Evolutionary conservation across 1,140 invertebrate species (phyloP), one percentile per base, ranked within the genome.

Genomic region (Adelges cooleyi): DNA sequence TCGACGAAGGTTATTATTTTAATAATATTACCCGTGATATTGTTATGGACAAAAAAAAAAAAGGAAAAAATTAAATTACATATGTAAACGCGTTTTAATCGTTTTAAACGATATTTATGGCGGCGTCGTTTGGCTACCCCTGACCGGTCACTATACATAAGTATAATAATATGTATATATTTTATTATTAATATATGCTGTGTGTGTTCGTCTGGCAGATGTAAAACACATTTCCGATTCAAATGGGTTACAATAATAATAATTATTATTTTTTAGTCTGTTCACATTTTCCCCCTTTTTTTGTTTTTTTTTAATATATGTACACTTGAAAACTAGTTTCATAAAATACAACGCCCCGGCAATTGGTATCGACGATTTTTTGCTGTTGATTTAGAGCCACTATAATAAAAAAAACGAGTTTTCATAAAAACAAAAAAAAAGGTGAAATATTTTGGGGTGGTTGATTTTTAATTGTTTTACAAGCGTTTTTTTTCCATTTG

Each of bases 371-470:
- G 56, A 27, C 56, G 25, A 48, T 62, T 29, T n/a, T 62, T 62
- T 6, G 27, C 13, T 48, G 56, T 62, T 62, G 56, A 62, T 62
- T 62, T 62, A 62, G 56, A 33, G 56, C 56, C 56, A 62, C 56
- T 33, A 33, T n/a, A n/a, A n/a, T n/a, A n/a, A n/a, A n/a, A n/a
- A 48, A 62, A 62, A 62, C 44, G 56, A 17, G 54, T 33, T 48
- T 48, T n/a, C 18, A 22, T 48, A n/a, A 33, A 59, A 42, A 56
- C 23, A 56, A 40, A 54, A 53, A 42, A 42, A 54, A 53, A 38
- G 10, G 38, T 33, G 25, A 46, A 46, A 29, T 29, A 25, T 46
- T 29, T 15, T n/a, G 38, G 22, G n/a, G 53, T 22, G 17, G 51
- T 36, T 53, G 40, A 62, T 62, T 62, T 62, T 62, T 62, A 48